phyloP scores from a whole-genome alignment of 2,113 vertebrate species.

The Lagopus muta region DNA sequence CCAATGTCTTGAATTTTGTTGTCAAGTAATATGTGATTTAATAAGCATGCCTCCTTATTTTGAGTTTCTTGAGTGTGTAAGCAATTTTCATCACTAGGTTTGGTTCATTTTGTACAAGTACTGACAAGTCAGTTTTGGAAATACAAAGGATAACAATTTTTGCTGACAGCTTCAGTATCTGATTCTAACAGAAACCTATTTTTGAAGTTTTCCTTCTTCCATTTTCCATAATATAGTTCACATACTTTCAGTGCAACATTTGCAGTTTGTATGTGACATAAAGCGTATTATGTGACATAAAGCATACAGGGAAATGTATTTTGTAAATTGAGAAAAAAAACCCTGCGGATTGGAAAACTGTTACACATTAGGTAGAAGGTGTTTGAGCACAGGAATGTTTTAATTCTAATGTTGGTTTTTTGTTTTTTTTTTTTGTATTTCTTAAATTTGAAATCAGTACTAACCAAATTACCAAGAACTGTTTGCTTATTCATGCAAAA shows the following conservation, averaged over 20 bases:
- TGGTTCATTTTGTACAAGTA: neutral
- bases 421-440: no score
- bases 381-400: neutral
- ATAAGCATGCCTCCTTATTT: neutral
- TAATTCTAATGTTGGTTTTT: neutral
- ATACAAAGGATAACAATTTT: neutral
- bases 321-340: neutral
- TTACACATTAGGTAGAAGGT: fast-evolving
- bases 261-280: neutral
- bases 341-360: neutral
- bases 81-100: neutral
- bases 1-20: neutral
- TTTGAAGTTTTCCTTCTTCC: neutral
- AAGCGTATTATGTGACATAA: neutral
- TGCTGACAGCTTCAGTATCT: neutral
- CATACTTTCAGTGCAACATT: neutral
- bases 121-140: fast-evolving
- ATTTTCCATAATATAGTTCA: neutral
- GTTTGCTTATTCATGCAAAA: neutral
- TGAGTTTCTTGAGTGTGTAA: neutral
- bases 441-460: neutral
- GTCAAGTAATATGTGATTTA: neutral
- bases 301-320: neutral
- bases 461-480: neutral
- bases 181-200: neutral